These are phyloP conservation scores for Protosalanx chinensis DNA, from an alignment of 2,797 vertebrate genomes.

Conservation along the genomic window DNA sequence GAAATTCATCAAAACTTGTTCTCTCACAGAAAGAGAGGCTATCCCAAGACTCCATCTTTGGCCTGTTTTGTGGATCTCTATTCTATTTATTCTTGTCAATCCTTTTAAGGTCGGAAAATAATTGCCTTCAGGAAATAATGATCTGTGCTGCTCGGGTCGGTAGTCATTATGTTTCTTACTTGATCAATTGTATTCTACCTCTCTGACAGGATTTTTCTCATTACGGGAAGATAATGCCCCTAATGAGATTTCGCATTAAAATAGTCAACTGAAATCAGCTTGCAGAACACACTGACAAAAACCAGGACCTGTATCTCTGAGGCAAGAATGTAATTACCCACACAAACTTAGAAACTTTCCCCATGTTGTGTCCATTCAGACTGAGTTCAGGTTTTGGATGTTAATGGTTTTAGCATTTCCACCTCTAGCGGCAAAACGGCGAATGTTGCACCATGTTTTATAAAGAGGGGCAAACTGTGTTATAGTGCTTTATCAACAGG, in stretches of 20 bases:
- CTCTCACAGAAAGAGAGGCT: neutral
- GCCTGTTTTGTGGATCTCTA: constrained; percentile 8
- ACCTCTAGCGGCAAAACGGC: neutral
- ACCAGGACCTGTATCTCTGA: neutral
- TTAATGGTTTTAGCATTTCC: constrained; percentile 11
- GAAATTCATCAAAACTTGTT: neutral
- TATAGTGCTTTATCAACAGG: constrained; percentile 27
- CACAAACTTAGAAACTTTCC: neutral
- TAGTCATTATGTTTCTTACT: constrained; percentile 1
- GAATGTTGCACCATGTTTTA: constrained; percentile 17
- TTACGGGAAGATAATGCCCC: neutral
- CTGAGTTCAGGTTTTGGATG: neutral
- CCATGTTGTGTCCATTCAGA: neutral
- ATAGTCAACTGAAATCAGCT: neutral
- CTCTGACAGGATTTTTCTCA: neutral
- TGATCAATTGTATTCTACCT: neutral
- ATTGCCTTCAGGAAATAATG: constrained; percentile 34
- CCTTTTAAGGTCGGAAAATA: constrained; percentile 14
- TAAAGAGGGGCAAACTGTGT: constrained; percentile 24
- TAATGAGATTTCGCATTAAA: constrained; percentile 23
- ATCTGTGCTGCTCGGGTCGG: constrained; percentile 5
- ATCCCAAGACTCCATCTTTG: neutral
- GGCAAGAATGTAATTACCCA: neutral
- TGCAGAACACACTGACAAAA: neutral
- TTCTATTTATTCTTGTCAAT: neutral